Evolutionary conservation across 2,797 vertebrate genomes (phyloP).

Genomic region (Loriculus beryllinus): DNA sequence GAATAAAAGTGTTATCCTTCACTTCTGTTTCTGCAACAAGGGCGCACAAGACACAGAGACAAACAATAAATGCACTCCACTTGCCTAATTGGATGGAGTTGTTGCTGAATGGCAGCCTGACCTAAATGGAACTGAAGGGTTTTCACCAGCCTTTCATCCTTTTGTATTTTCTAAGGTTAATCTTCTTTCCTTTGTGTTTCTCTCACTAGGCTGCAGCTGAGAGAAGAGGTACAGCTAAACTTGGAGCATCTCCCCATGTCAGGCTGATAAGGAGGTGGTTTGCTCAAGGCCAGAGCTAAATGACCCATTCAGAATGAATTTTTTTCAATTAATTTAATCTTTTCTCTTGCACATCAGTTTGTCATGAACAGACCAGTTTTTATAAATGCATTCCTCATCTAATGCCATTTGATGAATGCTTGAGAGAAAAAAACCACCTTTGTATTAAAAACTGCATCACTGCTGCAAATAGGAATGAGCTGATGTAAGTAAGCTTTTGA

Average conservation of each 20-base stretch:
- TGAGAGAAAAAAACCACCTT: background rate
- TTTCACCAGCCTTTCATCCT: constrained; percentile 30
- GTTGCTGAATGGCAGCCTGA: constrained; percentile 21
- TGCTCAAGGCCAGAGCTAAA: constrained; percentile 34
- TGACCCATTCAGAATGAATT: constrained; percentile 30
- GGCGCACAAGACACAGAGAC: background rate
- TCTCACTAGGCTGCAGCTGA: background rate
- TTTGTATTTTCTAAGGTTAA: constrained; percentile 38
- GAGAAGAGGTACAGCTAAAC: constrained; percentile 22
- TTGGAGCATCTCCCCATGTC: background rate
- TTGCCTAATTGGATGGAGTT: constrained; percentile 32
- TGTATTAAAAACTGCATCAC: background rate
- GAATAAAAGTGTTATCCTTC: background rate
- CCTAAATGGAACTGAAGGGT: constrained; percentile 45
- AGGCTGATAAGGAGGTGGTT: background rate
- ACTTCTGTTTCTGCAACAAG: background rate
- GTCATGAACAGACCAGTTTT: background rate
- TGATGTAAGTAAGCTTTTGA: background rate
- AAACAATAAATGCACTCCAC: background rate
- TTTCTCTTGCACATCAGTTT: constrained; percentile 29
- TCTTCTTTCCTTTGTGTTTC: constrained; percentile 23
- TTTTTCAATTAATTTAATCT: constrained; percentile 53
- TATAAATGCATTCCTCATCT: background rate
- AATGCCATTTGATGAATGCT: background rate
- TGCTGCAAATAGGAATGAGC: background rate